phyloP scores from a whole-genome alignment of 2,888 invertebrate genomes.

The Hirtodrosophila alboralis region DNA sequence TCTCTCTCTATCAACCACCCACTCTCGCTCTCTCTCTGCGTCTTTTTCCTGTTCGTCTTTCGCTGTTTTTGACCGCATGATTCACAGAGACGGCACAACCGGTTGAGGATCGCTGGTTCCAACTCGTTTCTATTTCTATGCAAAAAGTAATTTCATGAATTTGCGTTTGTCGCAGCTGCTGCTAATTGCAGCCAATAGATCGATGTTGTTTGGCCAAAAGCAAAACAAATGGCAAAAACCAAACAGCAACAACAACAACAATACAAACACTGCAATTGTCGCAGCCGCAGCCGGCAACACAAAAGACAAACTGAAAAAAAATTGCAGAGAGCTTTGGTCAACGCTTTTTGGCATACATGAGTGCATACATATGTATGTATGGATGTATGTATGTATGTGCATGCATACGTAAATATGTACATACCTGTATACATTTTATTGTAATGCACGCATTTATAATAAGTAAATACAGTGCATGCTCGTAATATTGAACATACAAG shows the following conservation, averaged over 20 bases:
- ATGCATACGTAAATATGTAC: neutral
- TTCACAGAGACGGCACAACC: slow-evolving; percentile 32
- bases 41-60: neutral
- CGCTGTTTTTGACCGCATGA: slow-evolving; percentile 28
- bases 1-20: neutral
- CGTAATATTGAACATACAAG: no score
- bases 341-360: neutral
- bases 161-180: slow-evolving; percentile 28
- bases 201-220: slow-evolving; percentile 9
- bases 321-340: slow-evolving; percentile 11
- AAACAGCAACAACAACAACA: slow-evolving; percentile 5
- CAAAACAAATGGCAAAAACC: slow-evolving; percentile 21
- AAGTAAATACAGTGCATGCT: no score
- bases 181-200: slow-evolving; percentile 53
- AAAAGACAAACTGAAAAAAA: slow-evolving; percentile 4
- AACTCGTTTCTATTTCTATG: slow-evolving; percentile 28
- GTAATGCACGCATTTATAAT: slow-evolving; percentile 15
- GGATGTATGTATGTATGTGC: neutral
- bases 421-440: neutral
- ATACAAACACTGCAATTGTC: slow-evolving; percentile 23
- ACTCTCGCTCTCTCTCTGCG: neutral
- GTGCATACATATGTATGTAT: neutral
- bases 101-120: slow-evolving; percentile 40
- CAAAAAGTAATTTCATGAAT: slow-evolving; percentile 41
- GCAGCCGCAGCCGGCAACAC: slow-evolving; percentile 34